Percentiles rank a stretch among this genome's conserved stretches.
Conservation (phyloP, 1,140 invertebrate genomes). For the Pomacea maculata region DNA sequence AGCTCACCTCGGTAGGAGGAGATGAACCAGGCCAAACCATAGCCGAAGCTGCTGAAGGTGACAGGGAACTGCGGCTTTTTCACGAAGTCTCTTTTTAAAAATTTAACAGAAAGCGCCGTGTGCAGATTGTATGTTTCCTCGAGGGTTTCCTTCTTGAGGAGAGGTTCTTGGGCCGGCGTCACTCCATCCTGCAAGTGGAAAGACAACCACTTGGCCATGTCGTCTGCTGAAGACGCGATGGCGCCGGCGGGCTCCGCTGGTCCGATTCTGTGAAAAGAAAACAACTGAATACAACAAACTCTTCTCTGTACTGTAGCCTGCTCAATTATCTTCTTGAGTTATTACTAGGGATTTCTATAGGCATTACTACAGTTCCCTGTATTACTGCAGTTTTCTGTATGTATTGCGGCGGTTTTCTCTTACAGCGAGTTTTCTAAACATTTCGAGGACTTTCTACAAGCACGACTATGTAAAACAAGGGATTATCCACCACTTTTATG, state of each 20-base stretch:
- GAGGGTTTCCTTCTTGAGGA: constrained; percentile 9
- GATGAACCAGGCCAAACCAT: constrained; percentile 35
- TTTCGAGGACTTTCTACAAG: too few relatives aligned
- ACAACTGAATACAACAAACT: too few relatives aligned
- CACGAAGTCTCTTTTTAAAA: not conserved
- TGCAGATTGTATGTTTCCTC: constrained; percentile 16
- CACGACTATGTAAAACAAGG: too few relatives aligned
- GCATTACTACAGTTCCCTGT: too few relatives aligned
- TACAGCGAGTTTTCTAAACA: too few relatives aligned
- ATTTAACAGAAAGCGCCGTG: not conserved
- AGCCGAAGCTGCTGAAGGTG: constrained; percentile 9
- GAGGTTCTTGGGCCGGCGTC: not conserved
- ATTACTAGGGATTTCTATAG: too few relatives aligned
- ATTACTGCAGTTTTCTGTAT: too few relatives aligned
- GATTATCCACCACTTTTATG: too few relatives aligned
- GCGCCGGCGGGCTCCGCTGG: constrained; percentile 34
- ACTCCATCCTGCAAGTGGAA: constrained; percentile 22
- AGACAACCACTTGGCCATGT: constrained; percentile 30
- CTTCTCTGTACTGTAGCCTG: too few relatives aligned
- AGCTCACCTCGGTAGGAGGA: constrained; percentile 28
- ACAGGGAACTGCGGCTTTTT: constrained; percentile 26
- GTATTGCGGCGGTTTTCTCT: too few relatives aligned
- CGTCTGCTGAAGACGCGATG: constrained; percentile 32
- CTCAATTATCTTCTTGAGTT: too few relatives aligned
- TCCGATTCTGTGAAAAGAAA: constrained; percentile 25